A percentile compares a stretch with the other conserved stretches of the same genome.
Evolutionary conservation across 2,113 vertebrate species (phyloP).

Genomic region (Leptobrachium leishanense): DNA sequence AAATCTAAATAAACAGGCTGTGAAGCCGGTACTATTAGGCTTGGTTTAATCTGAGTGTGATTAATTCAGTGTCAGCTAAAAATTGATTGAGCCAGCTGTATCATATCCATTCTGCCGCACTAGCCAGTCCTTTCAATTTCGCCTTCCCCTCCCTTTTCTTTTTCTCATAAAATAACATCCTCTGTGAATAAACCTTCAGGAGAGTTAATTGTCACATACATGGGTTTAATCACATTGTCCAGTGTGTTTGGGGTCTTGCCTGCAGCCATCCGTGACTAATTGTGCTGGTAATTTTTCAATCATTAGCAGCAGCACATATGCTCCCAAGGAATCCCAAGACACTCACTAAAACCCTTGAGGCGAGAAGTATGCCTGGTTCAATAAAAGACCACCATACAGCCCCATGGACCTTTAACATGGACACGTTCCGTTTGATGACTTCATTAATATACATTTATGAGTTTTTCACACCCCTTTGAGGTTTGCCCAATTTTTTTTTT

Average conservation of each 20-base stretch:
- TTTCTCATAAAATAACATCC: slow-evolving; percentile 63
- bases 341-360: slow-evolving; percentile 65
- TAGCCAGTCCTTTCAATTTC: slow-evolving; percentile 58
- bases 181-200: slow-evolving; percentile 75
- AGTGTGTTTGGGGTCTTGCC: slow-evolving; percentile 69
- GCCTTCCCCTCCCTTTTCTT: slow-evolving; percentile 50
- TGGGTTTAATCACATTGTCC: slow-evolving; percentile 94
- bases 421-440: slow-evolving; percentile 42
- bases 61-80: slow-evolving; percentile 83
- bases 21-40: slow-evolving; percentile 68
- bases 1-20: slow-evolving; percentile 73
- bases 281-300: slow-evolving; percentile 88
- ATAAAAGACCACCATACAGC: slow-evolving; percentile 58
- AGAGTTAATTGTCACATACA: slow-evolving; percentile 97
- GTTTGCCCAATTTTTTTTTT: not conserved
- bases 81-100: slow-evolving; percentile 88
- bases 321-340: slow-evolving; percentile 76
- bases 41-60: slow-evolving; percentile 76
- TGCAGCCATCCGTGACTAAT: slow-evolving; percentile 80
- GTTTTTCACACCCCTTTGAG: slow-evolving; percentile 16
- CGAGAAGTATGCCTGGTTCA: slow-evolving; percentile 56
- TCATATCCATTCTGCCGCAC: slow-evolving; percentile 66
- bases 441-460: slow-evolving; percentile 55
- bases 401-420: slow-evolving; percentile 32
- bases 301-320: slow-evolving; percentile 94